These are phyloP conservation scores for Erebia aethiops DNA, from an alignment of 2,888 invertebrate species.

Conservation along the genomic window DNA sequence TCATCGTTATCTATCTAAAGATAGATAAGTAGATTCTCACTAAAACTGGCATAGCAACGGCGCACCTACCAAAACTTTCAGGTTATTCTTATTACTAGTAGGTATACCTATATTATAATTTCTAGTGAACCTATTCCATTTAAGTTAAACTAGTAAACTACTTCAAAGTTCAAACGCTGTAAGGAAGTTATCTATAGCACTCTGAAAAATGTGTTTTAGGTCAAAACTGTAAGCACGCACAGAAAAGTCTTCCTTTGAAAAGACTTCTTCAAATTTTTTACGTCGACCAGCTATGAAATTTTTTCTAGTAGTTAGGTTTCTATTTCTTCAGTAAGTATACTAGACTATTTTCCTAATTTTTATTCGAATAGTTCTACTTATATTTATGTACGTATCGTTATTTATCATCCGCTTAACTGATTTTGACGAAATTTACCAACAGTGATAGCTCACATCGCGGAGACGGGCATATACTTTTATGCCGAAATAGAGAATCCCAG, in stretches of 20 bases:
- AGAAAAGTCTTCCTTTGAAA: constrained; percentile 13
- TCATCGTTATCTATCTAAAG: too few species aligned
- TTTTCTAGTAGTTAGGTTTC: not conserved
- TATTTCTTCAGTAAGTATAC: too few species aligned
- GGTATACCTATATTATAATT: not conserved
- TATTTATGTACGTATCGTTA: too few species aligned
- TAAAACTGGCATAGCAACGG: too few species aligned
- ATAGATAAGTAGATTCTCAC: too few species aligned
- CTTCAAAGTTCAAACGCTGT: not conserved
- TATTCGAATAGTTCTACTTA: too few species aligned
- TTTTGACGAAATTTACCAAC: too few species aligned
- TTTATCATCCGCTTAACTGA: too few species aligned
- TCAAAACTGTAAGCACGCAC: constrained; percentile 17
- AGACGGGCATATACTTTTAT: too few species aligned
- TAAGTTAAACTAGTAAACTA: not conserved
- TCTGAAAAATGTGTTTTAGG: constrained; percentile 20
- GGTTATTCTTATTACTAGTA: not conserved
- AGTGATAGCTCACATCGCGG: too few species aligned
- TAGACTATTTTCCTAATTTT: too few species aligned
- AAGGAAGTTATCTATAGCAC: constrained; percentile 13
- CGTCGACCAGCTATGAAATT: not conserved
- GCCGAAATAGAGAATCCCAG: too few species aligned
- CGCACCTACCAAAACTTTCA: not conserved
- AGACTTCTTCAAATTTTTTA: constrained; percentile 15
- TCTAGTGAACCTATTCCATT: not conserved